Conservation (phyloP, 2,113 vertebrate species). For the Scomber japonicus region DNA sequence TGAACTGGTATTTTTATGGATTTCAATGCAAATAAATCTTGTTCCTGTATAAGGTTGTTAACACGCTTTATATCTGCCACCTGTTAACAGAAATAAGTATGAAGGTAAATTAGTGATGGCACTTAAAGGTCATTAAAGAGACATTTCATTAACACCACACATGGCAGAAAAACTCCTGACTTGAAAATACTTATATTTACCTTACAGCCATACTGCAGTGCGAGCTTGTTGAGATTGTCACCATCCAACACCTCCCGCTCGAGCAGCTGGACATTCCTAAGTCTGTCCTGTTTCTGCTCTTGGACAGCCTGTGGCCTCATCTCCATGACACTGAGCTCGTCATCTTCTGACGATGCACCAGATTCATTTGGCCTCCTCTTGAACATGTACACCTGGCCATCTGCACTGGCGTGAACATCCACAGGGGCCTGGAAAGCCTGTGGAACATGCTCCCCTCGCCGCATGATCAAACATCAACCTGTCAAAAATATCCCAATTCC, state of each 20-base stretch:
- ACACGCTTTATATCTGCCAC: constrained; percentile 94
- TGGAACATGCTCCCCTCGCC: constrained; percentile 82
- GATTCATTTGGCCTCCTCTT: constrained; percentile 74
- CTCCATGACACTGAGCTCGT: constrained; percentile 85
- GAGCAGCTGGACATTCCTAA: constrained; percentile 83
- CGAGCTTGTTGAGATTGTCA: constrained; percentile 94
- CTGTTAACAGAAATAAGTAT: constrained; percentile 76
- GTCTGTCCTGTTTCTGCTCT: constrained; percentile 57
- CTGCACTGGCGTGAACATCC: constrained; percentile 85
- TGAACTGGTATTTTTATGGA: constrained; percentile 94
- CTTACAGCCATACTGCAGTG: constrained; percentile 95
- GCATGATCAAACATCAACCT: constrained; percentile 81
- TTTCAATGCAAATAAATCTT: constrained; percentile 94
- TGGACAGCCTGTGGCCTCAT: constrained; percentile 80
- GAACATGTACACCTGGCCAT: constrained; percentile 91
- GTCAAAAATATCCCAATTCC: constrained; percentile 3
- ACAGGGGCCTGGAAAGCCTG: constrained; percentile 91
- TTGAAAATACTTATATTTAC: constrained; percentile 77
- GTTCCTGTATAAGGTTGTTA: constrained; percentile 95
- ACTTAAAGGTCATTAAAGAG: not conserved
- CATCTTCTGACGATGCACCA: constrained; percentile 86
- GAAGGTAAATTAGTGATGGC: not conserved
- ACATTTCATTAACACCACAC: not conserved
- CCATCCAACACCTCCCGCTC: constrained; percentile 86
- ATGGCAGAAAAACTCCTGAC: not conserved